Evolutionary conservation across 1,140 invertebrate genomes (phyloP).

Genomic region (Neodiprion fabricii): DNA sequence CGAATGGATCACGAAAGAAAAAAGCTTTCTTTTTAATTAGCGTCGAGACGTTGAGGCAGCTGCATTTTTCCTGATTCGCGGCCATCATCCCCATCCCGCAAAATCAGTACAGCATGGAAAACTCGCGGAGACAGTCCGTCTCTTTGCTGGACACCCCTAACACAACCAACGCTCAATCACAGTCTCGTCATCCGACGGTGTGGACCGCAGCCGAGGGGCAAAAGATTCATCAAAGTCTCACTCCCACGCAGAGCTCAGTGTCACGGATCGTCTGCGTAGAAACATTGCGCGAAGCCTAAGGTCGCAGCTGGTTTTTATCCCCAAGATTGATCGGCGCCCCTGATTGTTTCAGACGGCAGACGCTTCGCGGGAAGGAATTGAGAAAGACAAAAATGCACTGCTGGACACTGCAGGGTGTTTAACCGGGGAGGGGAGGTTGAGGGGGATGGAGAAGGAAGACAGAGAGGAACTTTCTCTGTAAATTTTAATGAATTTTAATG

Average conservation of each 20-base stretch:
- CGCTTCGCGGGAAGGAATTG: not conserved
- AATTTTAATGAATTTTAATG: too few species aligned
- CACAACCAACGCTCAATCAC: slow-evolving; percentile 17
- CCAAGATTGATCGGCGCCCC: slow-evolving; percentile 31
- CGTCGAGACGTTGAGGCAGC: not conserved
- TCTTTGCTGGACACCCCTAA: slow-evolving; percentile 16
- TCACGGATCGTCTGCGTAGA: slow-evolving; percentile 12
- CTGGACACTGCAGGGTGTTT: too few species aligned
- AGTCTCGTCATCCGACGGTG: slow-evolving; percentile 12
- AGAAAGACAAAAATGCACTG: too few species aligned
- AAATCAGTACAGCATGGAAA: slow-evolving; percentile 16
- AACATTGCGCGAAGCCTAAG: slow-evolving; percentile 8
- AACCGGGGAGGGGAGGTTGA: not conserved
- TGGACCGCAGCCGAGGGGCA: not conserved
- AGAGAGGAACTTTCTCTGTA: not conserved
- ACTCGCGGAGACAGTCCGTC: slow-evolving; percentile 14
- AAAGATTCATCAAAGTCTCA: slow-evolving; percentile 31
- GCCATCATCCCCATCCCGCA: too few species aligned
- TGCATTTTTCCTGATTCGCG: not conserved
- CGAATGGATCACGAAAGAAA: not conserved
- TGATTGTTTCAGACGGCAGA: slow-evolving; percentile 26
- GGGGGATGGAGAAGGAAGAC: not conserved
- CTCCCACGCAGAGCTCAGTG: slow-evolving; percentile 21
- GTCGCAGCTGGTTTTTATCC: slow-evolving; percentile 16
- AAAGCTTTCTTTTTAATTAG: not conserved